Conservation (phyloP, 2,797 vertebrate genomes). For the Hydrocynus forskahlii region DNA sequence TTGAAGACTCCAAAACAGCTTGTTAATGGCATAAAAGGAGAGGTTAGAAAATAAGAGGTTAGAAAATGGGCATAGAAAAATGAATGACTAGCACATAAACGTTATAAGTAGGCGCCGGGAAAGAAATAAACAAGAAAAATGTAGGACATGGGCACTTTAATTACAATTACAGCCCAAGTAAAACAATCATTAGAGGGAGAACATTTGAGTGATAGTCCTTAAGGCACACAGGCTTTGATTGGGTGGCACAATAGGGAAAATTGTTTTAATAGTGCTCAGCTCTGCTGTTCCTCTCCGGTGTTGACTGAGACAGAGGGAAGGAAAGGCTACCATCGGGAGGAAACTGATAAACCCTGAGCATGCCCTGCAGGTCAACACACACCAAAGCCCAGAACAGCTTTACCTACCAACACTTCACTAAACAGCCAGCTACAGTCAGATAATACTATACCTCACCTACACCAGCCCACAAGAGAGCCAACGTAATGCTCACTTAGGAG, state of each 20-base stretch:
- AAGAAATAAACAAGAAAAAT: not conserved
- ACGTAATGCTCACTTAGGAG: not conserved
- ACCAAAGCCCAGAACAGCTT: slow-evolving; percentile 22
- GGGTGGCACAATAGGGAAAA: not conserved
- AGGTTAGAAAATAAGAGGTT: too few species aligned
- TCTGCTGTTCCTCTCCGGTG: not conserved
- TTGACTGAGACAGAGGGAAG: slow-evolving; percentile 66
- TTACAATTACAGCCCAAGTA: not conserved
- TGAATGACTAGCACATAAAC: not conserved
- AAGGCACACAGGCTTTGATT: not conserved
- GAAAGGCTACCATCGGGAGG: slow-evolving; percentile 76
- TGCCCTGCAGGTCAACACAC: slow-evolving; percentile 43
- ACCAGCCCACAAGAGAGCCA: not conserved
- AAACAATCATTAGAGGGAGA: not conserved
- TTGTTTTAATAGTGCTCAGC: not conserved
- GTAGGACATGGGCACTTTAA: not conserved
- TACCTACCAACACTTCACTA: slow-evolving; percentile 47
- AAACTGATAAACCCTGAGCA: slow-evolving; percentile 75
- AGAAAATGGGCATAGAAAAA: too few species aligned
- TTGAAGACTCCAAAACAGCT: too few species aligned
- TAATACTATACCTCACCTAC: not conserved
- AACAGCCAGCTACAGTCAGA: slow-evolving; percentile 48
- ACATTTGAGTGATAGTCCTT: not conserved
- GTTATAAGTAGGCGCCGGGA: too few species aligned
- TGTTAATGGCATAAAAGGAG: too few species aligned